phyloP scores from a whole-genome alignment of 2,113 vertebrate species.

The Tiliqua scincoides region DNA sequence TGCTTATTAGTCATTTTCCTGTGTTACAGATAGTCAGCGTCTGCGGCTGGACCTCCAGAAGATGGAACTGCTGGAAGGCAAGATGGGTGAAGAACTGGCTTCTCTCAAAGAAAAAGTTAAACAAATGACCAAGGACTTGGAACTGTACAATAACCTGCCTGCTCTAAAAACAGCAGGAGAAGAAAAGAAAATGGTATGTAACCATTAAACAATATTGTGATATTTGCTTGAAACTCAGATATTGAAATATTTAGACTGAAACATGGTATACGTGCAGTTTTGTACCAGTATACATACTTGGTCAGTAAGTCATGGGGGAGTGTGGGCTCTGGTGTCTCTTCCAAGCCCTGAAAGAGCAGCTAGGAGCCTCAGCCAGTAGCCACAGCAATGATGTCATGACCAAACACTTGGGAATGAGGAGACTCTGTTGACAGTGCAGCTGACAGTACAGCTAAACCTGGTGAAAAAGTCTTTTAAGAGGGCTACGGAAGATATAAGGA shows the following conservation, averaged over 20 bases:
- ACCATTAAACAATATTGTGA: neutral
- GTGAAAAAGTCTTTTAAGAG: too few species aligned
- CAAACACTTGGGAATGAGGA: too few species aligned
- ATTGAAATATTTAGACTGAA: neutral
- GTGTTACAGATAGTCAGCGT: slow-evolving; percentile 85
- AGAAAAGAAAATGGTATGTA: slow-evolving; percentile 87
- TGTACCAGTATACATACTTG: neutral
- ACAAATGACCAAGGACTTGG: slow-evolving; percentile 82
- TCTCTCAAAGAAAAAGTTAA: slow-evolving; percentile 85
- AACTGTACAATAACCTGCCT: slow-evolving; percentile 86
- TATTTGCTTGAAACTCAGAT: neutral
- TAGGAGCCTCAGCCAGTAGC: too few species aligned
- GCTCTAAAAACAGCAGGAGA: slow-evolving; percentile 85
- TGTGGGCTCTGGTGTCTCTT: neutral
- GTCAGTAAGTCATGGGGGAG: neutral
- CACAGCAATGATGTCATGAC: too few species aligned
- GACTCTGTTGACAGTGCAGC: too few species aligned
- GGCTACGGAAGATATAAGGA: too few species aligned
- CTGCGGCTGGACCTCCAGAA: slow-evolving; percentile 95
- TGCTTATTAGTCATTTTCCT: neutral
- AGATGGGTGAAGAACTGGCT: slow-evolving; percentile 87
- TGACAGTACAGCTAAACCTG: too few species aligned
- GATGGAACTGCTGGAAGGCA: slow-evolving; percentile 91
- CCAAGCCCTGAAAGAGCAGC: too few species aligned
- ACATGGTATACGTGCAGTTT: neutral